Conservation (phyloP, 2,888 invertebrate genomes). For the Nomada flava region DNA sequence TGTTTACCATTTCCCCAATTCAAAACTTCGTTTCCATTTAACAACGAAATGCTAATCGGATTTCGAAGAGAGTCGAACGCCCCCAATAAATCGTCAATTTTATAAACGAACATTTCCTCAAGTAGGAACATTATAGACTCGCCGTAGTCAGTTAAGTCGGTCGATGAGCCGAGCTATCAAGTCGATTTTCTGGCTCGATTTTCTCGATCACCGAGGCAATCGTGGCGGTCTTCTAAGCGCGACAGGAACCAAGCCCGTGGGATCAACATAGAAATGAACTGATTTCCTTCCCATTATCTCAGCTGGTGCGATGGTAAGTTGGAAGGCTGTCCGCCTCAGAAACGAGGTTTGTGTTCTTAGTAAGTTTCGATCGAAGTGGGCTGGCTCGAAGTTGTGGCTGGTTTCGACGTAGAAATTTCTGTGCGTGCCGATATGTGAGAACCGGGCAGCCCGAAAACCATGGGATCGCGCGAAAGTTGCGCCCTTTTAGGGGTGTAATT, state of each 20-base stretch:
- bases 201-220: slow-evolving; percentile 80
- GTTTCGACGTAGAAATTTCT: slow-evolving; percentile 42
- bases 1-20: no score
- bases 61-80: no score
- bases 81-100: slow-evolving; percentile 22
- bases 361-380: slow-evolving; percentile 52
- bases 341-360: slow-evolving; percentile 63
- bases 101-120: background rate
- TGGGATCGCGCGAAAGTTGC: slow-evolving; percentile 39
- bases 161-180: slow-evolving; percentile 65
- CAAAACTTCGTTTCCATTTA: background rate
- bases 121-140: slow-evolving; percentile 39
- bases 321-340: slow-evolving; percentile 47
- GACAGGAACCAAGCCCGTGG: slow-evolving; percentile 73
- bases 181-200: slow-evolving; percentile 80
- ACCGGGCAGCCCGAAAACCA: slow-evolving; percentile 32
- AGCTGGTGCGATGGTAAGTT: slow-evolving; percentile 58
- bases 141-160: slow-evolving; percentile 29
- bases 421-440: slow-evolving; percentile 73
- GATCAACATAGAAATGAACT: slow-evolving; percentile 85
- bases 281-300: slow-evolving; percentile 84
- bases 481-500: slow-evolving; percentile 24
- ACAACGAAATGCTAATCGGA: background rate
- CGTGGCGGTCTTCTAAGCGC: slow-evolving; percentile 74
- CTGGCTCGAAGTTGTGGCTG: slow-evolving; percentile 42